Evolutionary conservation across 1,140 invertebrate species (phyloP).

Genomic region (Popillia japonica): DNA sequence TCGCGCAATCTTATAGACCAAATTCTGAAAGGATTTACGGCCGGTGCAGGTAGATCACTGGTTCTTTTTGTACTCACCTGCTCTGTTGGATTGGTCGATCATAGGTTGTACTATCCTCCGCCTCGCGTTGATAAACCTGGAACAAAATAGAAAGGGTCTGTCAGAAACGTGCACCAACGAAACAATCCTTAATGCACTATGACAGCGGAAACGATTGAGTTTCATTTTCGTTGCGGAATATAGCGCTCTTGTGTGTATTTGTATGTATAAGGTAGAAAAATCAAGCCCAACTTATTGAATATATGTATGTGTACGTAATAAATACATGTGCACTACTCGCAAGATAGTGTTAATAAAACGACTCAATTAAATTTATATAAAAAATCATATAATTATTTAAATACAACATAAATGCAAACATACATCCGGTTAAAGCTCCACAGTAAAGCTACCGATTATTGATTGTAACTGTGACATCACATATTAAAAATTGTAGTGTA

Average conservation of each 20-base stretch:
- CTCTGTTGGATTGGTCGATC: slow-evolving; percentile 98
- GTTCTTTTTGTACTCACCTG: slow-evolving; percentile 71
- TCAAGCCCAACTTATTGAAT: too few relatives aligned
- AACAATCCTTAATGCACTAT: slow-evolving; percentile 63
- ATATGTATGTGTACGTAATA: neutral
- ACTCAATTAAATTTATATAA: too few relatives aligned
- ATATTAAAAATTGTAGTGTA: too few relatives aligned
- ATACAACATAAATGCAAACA: too few relatives aligned
- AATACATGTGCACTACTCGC: neutral
- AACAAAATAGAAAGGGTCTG: slow-evolving; percentile 61
- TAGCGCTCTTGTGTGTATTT: neutral
- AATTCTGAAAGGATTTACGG: slow-evolving; percentile 27
- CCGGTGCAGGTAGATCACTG: slow-evolving; percentile 36
- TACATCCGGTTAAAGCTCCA: too few relatives aligned
- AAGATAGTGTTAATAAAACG: too few relatives aligned
- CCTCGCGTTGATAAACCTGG: slow-evolving; percentile 98
- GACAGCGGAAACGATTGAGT: slow-evolving; percentile 67
- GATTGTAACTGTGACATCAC: too few relatives aligned
- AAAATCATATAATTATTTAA: too few relatives aligned
- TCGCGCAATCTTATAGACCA: slow-evolving; percentile 2
- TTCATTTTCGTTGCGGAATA: slow-evolving; percentile 49
- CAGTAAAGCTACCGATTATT: too few relatives aligned
- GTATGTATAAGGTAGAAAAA: too few relatives aligned
- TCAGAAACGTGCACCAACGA: slow-evolving; percentile 53
- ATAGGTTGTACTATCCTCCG: slow-evolving; percentile 97